phyloP scores from a whole-genome alignment of 2,797 vertebrate species.

The Loris lydekkerianus region DNA sequence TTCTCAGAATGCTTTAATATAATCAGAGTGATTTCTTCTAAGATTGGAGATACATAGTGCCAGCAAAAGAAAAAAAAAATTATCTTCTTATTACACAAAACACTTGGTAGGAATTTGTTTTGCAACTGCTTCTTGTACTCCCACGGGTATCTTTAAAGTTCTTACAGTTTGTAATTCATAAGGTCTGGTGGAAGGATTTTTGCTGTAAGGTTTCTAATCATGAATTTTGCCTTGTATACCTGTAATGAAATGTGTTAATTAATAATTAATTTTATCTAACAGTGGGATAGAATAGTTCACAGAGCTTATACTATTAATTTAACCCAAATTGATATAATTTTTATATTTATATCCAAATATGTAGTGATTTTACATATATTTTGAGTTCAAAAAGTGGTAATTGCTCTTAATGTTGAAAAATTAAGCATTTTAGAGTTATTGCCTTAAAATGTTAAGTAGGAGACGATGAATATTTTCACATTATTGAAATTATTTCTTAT shows the following conservation, averaged over 20 bases:
- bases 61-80: background rate
- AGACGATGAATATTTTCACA: background rate
- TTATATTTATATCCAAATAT: slow-evolving; percentile 19
- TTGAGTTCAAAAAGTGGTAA: background rate
- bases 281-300: background rate
- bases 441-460: background rate
- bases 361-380: background rate
- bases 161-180: background rate
- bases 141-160: background rate
- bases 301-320: background rate
- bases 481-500: background rate
- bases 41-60: background rate
- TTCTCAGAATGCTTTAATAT: slow-evolving; percentile 22
- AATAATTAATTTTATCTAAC: background rate
- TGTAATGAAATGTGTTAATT: slow-evolving; percentile 26
- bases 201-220: background rate
- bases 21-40: background rate
- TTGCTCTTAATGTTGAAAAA: background rate
- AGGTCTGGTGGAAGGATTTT: background rate
- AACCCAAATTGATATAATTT: slow-evolving; percentile 36
- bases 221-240: background rate
- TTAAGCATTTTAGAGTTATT: background rate
- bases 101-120: background rate
- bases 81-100: background rate
- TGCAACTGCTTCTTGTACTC: background rate